phyloP scores from a whole-genome alignment of 2,888 invertebrate species.

The Steromphala cineraria region DNA sequence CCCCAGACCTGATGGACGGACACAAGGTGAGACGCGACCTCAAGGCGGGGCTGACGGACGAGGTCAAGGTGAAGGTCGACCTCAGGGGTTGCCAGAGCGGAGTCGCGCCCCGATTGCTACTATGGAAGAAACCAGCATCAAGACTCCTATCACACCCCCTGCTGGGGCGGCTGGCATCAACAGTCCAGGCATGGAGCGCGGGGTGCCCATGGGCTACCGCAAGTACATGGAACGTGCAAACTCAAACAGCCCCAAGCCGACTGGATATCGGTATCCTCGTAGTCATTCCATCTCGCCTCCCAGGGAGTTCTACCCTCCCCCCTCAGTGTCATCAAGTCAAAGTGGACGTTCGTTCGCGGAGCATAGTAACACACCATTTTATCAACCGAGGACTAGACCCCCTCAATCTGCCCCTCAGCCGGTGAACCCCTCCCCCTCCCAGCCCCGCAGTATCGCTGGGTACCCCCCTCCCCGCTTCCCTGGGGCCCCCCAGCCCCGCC shows the following conservation, averaged over 20 bases:
- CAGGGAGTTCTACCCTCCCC: neutral
- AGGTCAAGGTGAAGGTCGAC: neutral
- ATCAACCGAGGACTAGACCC: neutral
- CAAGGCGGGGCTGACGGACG: constrained; percentile 18
- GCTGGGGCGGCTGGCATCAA: constrained; percentile 46
- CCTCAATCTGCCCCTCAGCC: constrained; percentile 13
- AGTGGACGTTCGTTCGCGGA: neutral
- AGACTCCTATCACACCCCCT: constrained; percentile 36
- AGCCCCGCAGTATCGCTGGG: constrained; percentile 17
- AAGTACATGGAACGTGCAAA: constrained; percentile 17
- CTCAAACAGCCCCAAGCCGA: constrained; percentile 17
- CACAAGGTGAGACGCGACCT: neutral
- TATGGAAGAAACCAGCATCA: constrained; percentile 52
- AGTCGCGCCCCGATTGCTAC: constrained; percentile 48
- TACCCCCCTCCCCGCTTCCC: constrained; percentile 12
- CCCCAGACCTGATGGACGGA: neutral
- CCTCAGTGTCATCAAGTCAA: neutral
- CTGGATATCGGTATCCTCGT: constrained; percentile 12
- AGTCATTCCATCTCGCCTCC: constrained; percentile 18
- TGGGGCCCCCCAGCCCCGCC: constrained; percentile 30
- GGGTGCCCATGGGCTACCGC: constrained; percentile 23
- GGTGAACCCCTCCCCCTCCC: neutral
- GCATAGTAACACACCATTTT: neutral
- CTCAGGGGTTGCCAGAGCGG: constrained; percentile 21
- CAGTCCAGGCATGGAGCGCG: constrained; percentile 51